Evolutionary conservation across 2,797 vertebrate genomes (phyloP), one percentile per base, ranked within the genome.

Genomic region (Hylomyscus alleni): DNA sequence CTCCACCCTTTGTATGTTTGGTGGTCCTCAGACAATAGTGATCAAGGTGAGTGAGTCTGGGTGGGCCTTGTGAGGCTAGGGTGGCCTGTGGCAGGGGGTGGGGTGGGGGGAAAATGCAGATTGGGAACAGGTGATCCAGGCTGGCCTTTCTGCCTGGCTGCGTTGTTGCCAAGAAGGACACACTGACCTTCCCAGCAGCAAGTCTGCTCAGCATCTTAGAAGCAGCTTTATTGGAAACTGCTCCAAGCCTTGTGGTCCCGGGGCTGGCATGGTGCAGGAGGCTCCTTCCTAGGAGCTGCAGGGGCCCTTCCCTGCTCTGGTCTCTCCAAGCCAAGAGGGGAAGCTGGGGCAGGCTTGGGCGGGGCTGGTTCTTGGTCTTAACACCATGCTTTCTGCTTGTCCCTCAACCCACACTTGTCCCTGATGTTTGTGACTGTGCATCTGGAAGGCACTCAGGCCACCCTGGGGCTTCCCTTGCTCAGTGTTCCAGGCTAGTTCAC

Each of bases 251-350:
- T 14, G n/a, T 31, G 78, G 84, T 67, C 52, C 11, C 1, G 3
- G 13, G 54, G 34, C 37, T 29, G 72, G 40, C n/a, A 29, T 3
- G 0, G 50, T 7, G 11, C 50, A 10, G 0, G 0, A 7, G 3
- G 7, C 6, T 44, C n/a, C 26, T 58, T 58, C 26, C 69, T 20
- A 7, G 3, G 22, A 47, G 37, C 4, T 0, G 9, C 12, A 37
- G 87, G 50, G 4, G 2, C 17, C 6, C 0, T 50, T 60, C 52
- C 82, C 8, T 8, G 75, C 31, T 47, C 2, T 0, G 15, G 15
- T 50, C 17, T 50, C 17, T 47, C 50, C 19, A 1, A 3, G 75
- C 4, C 56, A 24, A n/a, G 14, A 67, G 62, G 17, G 22, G 29
- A 34, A 31, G 65, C 37, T 9, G 69, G 37, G 62, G 3, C 26